Conservation (phyloP, 2,113 vertebrate species). For the Arothron firmamentum region DNA sequence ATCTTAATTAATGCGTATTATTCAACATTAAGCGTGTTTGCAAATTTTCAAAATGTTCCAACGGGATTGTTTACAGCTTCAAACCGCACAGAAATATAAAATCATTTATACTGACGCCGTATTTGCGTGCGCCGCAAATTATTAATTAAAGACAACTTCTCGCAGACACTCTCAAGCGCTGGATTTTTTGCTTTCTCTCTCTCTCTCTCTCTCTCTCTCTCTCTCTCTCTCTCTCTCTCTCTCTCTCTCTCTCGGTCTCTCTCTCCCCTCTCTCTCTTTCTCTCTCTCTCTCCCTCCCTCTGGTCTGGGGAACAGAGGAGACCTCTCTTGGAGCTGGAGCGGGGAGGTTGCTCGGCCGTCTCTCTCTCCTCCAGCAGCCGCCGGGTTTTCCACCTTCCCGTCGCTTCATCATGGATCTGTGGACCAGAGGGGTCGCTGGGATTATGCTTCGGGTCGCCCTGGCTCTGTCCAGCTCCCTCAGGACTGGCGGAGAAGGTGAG, state of each 20-base stretch:
- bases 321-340: slow-evolving; percentile 48
- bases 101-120: too few relatives aligned
- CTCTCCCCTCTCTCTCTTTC: neutral
- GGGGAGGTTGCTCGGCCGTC: slow-evolving; percentile 23
- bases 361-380: slow-evolving; percentile 43
- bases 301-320: slow-evolving; percentile 16
- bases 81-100: too few relatives aligned
- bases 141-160: neutral
- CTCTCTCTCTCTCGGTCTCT: neutral
- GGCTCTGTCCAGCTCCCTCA: slow-evolving; percentile 28
- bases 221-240: neutral
- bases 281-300: neutral
- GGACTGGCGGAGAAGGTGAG: slow-evolving; percentile 59
- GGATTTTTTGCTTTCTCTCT: neutral
- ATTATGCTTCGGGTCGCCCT: slow-evolving; percentile 42
- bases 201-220: neutral
- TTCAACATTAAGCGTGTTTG: neutral
- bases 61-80: too few relatives aligned
- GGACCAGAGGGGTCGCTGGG: slow-evolving; percentile 37
- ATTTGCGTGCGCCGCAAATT: neutral
- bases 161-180: neutral
- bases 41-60: too few relatives aligned
- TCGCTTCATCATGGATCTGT: slow-evolving; percentile 38
- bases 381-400: slow-evolving; percentile 20
- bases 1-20: neutral